Percentiles rank a stretch among this genome's conserved stretches.
Evolutionary conservation across 2,888 invertebrate genomes (phyloP).

Genomic region (Dinocampus coccinellae): DNA sequence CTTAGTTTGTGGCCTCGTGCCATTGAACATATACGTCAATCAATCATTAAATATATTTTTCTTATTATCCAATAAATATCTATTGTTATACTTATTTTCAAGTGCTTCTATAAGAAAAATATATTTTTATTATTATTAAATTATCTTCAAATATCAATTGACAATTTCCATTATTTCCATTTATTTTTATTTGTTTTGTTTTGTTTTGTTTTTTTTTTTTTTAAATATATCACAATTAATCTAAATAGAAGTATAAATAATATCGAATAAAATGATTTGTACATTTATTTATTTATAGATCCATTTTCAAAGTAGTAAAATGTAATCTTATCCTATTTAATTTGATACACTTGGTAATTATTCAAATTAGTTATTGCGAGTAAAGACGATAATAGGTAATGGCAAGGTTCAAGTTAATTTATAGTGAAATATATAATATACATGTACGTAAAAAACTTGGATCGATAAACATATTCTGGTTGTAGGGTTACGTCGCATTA

Average conservation of each 20-base stretch:
- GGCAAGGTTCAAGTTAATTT: conserved; percentile 24
- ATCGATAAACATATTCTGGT: conserved; percentile 10
- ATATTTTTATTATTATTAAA: neutral
- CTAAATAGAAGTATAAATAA: too few species aligned
- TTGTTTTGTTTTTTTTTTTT: too few species aligned
- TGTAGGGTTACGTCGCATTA: neutral
- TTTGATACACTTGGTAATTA: neutral
- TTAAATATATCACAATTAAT: too few species aligned
- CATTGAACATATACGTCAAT: neutral
- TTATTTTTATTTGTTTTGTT: too few species aligned
- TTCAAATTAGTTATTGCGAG: conserved; percentile 4
- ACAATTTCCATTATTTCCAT: too few species aligned
- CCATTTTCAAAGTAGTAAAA: neutral
- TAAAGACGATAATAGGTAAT: conserved; percentile 15
- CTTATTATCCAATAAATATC: neutral
- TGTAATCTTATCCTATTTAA: neutral
- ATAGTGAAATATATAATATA: conserved; percentile 15
- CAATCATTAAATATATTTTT: neutral
- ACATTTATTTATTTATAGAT: neutral
- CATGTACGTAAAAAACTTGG: neutral
- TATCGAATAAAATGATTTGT: neutral
- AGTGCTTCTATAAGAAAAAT: neutral
- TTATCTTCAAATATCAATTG: neutral
- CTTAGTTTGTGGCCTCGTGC: neutral
- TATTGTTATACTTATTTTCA: neutral